phyloP scores from a whole-genome alignment of 35 echinoderm and acorn worm genomes.

The Anneissia japonica region DNA sequence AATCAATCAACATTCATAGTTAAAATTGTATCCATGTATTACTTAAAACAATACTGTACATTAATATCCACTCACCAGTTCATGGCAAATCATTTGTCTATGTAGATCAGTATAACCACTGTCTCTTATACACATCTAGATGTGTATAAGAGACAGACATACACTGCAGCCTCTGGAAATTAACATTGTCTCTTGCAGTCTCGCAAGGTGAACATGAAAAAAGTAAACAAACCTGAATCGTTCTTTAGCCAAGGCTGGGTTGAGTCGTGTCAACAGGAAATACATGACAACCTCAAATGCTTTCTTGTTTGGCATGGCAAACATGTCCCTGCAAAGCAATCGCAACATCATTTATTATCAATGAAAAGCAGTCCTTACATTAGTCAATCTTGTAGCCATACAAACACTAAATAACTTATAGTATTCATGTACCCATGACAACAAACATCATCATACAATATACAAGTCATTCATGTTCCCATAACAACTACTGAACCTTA shows the following conservation, averaged over 20 bases:
- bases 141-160: too few relatives aligned
- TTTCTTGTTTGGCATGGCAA: conserved; percentile 90
- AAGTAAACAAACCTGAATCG: conserved; percentile 58
- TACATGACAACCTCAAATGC: conserved; percentile 93
- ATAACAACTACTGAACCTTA: not conserved
- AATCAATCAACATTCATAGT: too few relatives aligned
- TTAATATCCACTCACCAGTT: too few relatives aligned
- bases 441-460: not conserved
- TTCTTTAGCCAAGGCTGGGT: conserved; percentile 74
- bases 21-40: too few relatives aligned
- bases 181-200: not conserved
- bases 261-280: conserved; percentile 73
- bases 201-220: not conserved
- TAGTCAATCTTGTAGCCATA: not conserved
- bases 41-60: too few relatives aligned
- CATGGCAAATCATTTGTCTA: too few relatives aligned
- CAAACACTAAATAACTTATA: not conserved
- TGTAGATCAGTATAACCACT: too few relatives aligned
- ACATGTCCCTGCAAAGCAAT: conserved; percentile 71
- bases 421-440: not conserved
- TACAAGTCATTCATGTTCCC: not conserved
- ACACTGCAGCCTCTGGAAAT: not conserved
- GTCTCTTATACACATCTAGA: too few relatives aligned
- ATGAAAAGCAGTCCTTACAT: not conserved
- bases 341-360: not conserved